Percentiles rank a stretch among this genome's conserved stretches.
These are phyloP conservation scores for Heterochromis multidens DNA, from an alignment of 2,113 vertebrate genomes.

Conservation along the genomic window DNA sequence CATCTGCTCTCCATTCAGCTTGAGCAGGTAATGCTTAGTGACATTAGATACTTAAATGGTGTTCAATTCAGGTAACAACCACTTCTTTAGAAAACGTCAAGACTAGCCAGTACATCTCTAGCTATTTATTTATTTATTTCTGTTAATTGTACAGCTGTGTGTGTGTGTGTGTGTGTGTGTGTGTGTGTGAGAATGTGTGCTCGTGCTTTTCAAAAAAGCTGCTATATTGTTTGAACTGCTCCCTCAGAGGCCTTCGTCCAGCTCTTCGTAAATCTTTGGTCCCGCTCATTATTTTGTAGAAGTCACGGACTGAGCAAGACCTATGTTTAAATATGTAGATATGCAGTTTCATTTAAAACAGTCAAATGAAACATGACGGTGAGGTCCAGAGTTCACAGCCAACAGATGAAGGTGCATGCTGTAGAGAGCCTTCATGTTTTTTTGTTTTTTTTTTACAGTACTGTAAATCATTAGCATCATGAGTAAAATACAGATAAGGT, in stretches of 20 bases:
- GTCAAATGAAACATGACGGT: background rate
- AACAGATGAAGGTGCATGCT: background rate
- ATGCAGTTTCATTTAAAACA: background rate
- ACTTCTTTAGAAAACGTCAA: background rate
- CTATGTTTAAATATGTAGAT: background rate
- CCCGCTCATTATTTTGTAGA: background rate
- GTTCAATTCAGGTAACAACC: conserved; percentile 36
- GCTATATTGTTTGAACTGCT: background rate
- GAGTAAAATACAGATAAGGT: background rate
- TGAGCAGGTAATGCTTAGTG: background rate
- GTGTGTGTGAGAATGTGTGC: background rate
- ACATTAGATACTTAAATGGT: background rate
- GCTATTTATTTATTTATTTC: conserved; percentile 71
- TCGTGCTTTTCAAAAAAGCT: conserved; percentile 37
- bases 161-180: background rate
- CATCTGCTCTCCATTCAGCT: background rate
- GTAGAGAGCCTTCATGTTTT: background rate
- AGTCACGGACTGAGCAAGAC: background rate
- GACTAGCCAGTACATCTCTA: conserved; percentile 5
- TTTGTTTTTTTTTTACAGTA: background rate
- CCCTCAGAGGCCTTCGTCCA: background rate
- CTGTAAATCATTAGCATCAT: background rate
- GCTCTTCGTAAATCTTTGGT: background rate
- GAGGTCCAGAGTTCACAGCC: background rate
- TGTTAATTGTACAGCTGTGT: background rate